Percentiles rank a stretch among this genome's conserved stretches.
phyloP scores from a whole-genome alignment of 2,888 invertebrate genomes.

The Sericinus montela region DNA sequence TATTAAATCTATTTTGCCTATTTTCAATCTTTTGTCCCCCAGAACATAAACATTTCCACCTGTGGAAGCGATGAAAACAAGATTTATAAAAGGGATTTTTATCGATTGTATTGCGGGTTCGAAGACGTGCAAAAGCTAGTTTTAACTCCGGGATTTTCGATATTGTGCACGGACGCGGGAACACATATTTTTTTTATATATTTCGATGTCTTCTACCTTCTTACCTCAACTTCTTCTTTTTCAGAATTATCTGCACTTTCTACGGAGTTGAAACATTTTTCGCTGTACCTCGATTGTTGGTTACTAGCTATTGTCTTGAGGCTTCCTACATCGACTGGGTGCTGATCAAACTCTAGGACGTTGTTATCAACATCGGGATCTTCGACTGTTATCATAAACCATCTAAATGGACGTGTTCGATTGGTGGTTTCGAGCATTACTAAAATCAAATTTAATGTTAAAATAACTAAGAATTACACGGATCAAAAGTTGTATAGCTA shows the following conservation, averaged over 20 bases:
- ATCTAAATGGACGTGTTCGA: conserved; percentile 46
- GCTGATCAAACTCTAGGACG: conserved; percentile 35
- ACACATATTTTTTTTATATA: too few relatives aligned
- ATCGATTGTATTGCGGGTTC: too few relatives aligned
- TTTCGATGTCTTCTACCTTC: too few relatives aligned
- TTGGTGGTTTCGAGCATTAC: conserved; percentile 44
- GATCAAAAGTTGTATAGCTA: neutral
- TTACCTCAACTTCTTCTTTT: conserved; percentile 52
- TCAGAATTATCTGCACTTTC: conserved; percentile 62
- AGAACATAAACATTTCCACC: too few relatives aligned
- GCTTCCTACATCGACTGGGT: conserved; percentile 48
- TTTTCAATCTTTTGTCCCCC: too few relatives aligned
- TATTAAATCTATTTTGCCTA: too few relatives aligned
- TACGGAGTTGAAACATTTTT: conserved; percentile 55
- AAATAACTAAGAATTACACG: too few relatives aligned
- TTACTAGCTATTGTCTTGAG: conserved; percentile 56
- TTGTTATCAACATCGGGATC: conserved; percentile 55
- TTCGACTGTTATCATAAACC: conserved; percentile 71
- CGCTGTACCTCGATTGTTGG: conserved; percentile 53
- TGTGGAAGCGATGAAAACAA: too few relatives aligned
- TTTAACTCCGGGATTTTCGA: too few relatives aligned
- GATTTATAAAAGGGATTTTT: too few relatives aligned
- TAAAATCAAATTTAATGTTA: conserved; percentile 23
- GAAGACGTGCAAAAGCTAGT: too few relatives aligned
- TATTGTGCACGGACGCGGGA: too few relatives aligned